Evolutionary conservation across 2,888 invertebrate genomes (phyloP).

Genomic region (Papilio gigon): DNA sequence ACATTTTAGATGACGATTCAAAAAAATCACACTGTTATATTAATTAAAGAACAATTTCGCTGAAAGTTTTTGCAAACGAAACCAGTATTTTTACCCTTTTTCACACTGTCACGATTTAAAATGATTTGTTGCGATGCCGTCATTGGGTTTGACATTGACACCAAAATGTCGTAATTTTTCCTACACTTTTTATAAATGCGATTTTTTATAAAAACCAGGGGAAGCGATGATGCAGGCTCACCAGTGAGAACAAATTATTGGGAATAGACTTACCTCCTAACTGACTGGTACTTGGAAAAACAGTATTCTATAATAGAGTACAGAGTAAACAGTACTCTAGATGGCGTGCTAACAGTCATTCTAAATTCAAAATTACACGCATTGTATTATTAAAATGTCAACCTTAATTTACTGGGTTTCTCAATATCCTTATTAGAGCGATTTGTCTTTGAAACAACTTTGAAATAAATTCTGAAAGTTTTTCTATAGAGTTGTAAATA

Average conservation of each 20-base stretch:
- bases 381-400: slow-evolving; percentile 17
- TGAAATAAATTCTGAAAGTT: not conserved
- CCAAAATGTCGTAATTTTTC: slow-evolving; percentile 52
- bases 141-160: slow-evolving; percentile 57
- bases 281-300: too few species aligned
- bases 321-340: too few species aligned
- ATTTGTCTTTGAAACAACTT: slow-evolving; percentile 5
- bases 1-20: not conserved
- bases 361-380: too few species aligned
- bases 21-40: not conserved
- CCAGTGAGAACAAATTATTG: not conserved
- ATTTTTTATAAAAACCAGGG: not conserved
- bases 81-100: slow-evolving; percentile 51
- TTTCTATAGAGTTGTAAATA: slow-evolving; percentile 9
- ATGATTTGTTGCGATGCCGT: slow-evolving; percentile 26
- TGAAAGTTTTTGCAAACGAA: not conserved
- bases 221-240: not conserved
- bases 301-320: too few species aligned
- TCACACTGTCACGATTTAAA: slow-evolving; percentile 49
- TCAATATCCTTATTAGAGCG: slow-evolving; percentile 9
- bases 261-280: too few species aligned
- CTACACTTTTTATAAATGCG: slow-evolving; percentile 35
- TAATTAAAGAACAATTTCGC: slow-evolving; percentile 7
- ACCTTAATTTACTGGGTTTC: not conserved
- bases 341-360: too few species aligned